phyloP scores from a whole-genome alignment of 2,797 vertebrate species.

The Micrastur ruficollis region DNA sequence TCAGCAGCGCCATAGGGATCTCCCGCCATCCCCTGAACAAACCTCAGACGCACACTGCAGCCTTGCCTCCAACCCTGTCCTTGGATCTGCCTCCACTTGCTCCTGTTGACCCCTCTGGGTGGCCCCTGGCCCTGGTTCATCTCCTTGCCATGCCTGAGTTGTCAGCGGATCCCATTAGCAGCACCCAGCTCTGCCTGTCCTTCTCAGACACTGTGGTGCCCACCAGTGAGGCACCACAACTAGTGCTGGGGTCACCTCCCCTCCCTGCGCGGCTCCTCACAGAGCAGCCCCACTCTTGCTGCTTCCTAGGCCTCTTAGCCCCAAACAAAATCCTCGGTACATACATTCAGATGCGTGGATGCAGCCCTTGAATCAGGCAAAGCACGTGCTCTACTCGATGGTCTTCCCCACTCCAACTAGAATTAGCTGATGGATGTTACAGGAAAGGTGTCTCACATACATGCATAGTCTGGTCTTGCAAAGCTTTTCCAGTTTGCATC shows the following conservation, averaged over 20 bases:
- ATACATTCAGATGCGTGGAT: background rate
- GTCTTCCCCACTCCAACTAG: background rate
- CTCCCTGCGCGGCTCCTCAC: no score
- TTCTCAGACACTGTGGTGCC: background rate
- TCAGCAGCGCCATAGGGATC: accelerated
- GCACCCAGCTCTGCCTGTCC: background rate
- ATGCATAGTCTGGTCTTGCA: background rate
- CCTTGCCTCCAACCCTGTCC: background rate
- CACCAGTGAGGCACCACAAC: background rate
- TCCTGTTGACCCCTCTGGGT: background rate
- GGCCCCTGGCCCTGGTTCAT: background rate
- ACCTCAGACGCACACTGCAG: background rate
- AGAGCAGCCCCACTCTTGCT: background rate
- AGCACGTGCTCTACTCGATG: background rate
- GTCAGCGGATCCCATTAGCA: background rate
- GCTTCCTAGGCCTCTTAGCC: background rate
- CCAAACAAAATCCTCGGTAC: background rate
- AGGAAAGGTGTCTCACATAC: background rate
- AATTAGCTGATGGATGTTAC: background rate
- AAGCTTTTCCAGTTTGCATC: background rate
- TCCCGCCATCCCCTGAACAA: background rate
- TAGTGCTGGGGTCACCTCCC: background rate
- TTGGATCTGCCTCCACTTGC: background rate
- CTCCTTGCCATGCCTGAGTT: background rate
- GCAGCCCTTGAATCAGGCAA: background rate